Percentiles rank a stretch among this genome's conserved stretches.
These are phyloP conservation scores for Lutraria lutraria DNA, from an alignment of 2,888 invertebrate genomes.

Conservation along the genomic window DNA sequence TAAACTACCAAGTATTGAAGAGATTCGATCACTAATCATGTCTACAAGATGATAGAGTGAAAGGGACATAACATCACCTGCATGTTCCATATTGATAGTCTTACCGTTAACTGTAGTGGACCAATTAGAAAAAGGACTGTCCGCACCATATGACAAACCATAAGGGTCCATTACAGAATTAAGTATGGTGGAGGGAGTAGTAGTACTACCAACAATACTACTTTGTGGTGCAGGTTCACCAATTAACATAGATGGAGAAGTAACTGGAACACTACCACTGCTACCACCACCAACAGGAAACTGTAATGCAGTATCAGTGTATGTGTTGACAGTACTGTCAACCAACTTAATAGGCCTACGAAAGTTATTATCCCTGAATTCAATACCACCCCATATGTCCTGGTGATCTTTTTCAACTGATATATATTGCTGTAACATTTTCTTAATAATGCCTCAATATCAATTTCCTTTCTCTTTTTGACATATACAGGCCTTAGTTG, in stretches of 20 bases:
- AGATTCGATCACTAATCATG: neutral
- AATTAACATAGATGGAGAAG: too few relatives aligned
- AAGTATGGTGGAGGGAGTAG: too few relatives aligned
- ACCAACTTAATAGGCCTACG: too few relatives aligned
- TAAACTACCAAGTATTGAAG: neutral
- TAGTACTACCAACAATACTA: too few relatives aligned
- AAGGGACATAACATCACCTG: neutral
- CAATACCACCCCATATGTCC: too few relatives aligned
- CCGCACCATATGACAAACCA: neutral
- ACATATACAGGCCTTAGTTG: neutral
- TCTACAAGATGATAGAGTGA: neutral
- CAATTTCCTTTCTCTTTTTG: neutral
- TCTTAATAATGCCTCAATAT: neutral
- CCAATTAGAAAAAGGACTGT: neutral
- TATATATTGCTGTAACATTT: slow-evolving; percentile 1
- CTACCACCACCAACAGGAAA: too few relatives aligned
- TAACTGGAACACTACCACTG: too few relatives aligned
- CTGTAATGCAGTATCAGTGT: too few relatives aligned
- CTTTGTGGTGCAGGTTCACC: too few relatives aligned
- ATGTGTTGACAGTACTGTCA: too few relatives aligned
- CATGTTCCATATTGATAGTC: neutral
- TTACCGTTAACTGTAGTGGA: neutral
- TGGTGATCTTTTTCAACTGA: neutral
- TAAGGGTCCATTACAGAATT: too few relatives aligned
- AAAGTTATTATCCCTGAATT: too few relatives aligned